Base-by-base conservation (phyloP, 1,140 invertebrate genomes). In the Philopotamus ludificatus region DNA sequence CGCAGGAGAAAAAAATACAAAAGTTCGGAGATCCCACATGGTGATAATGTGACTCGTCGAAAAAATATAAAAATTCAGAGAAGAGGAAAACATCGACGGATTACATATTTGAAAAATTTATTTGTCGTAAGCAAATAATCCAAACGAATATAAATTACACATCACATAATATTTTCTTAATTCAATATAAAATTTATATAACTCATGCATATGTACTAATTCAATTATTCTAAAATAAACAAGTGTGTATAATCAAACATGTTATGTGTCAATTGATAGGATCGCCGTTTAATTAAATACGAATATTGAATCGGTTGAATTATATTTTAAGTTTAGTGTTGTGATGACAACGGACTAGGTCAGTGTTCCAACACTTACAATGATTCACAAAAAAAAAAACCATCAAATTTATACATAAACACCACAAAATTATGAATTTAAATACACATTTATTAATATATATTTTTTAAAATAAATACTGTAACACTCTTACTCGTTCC, bases 81-180 rank as follows among this genome's bases (percentile, higher is more conserved):
- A n/a, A n/a, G n/a, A n/a, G n/a, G n/a, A n/a, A n/a, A n/a, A n/a
- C n/a, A n/a, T n/a, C n/a, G n/a, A n/a, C n/a, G n/a, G n/a, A n/a
- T n/a, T n/a, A n/a, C n/a, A n/a, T 57, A 9, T 57, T 57, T 42
- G n/a, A 57, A 41, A 57, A 21, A 21, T 66, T 63, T 42, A 45
- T 64, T 54, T 64, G 41, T 55, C 42, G 20, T 51, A 55, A 55
- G 42, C 25, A 64, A 54, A 57, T 58, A 49, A 49, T 50, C 18
- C 59, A 18, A 49, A 65, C 58, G 25, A 65, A 57, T 25, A 47
- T 65, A 54, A 59, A 59, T n/a, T 59, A 59, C 55, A 60, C 57
- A 60, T 60, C 57, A 60, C 57, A 60, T 60, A 47, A 15, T 20
- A 25, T 60, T 60, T 60, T 25, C 57, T 47, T 60, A 60, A 26